Base-by-base conservation (phyloP, 2,797 vertebrate species). In the Kryptopterus vitreolus region DNA sequence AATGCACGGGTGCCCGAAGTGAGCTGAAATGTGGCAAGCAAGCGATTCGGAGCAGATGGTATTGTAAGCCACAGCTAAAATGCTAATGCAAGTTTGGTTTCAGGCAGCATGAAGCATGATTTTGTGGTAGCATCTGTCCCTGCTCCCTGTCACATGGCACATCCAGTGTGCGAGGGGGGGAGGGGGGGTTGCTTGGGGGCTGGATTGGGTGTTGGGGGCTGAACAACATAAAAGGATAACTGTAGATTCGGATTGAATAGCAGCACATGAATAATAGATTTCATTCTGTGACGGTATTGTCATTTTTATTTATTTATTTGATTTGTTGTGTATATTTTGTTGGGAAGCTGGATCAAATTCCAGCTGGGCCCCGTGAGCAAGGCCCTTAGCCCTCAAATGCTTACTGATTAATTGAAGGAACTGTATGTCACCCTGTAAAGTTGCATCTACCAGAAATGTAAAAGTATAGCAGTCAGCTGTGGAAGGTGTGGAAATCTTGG, bases 21-120 rank as follows among this genome's bases (percentile, higher is more conserved):
- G 81, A 86, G 81, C 73, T 84, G 55, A 68, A 77, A 70, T 57
- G 24, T 78, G 82, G 65, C 59, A 72, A 76, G 79, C 88, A 78
- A 88, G 84, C 77, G 87, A 20, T 76, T 88, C 86, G 53, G 86
- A 92, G 87, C 93, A 93, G 92, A 93, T 93, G 93, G 93, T 88
- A 72, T 87, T 86, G 88, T 83, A 85, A 90, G 89, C 88, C 78
- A 85, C 88, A 83, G 83, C 88, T 88, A 89, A 92, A 90, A 92
- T 92, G 91, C 90, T 89, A 91, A 91, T 90, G 88, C 77, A 71
- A 88, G 77, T 48, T 79, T 87, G 75, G 84, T 87, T 89, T 86
- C 88, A 86, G 70, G 85, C 86, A 78, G 88, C 89, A 81, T 89
- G 88, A 90, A 89, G 89, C 87, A 84, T 81, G 75, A 78, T 68